A percentile compares a stretch with the other conserved stretches of the same genome.
Evolutionary conservation across 2,888 invertebrate genomes (phyloP).

Genomic region (Scrobipalpa atriplicella): DNA sequence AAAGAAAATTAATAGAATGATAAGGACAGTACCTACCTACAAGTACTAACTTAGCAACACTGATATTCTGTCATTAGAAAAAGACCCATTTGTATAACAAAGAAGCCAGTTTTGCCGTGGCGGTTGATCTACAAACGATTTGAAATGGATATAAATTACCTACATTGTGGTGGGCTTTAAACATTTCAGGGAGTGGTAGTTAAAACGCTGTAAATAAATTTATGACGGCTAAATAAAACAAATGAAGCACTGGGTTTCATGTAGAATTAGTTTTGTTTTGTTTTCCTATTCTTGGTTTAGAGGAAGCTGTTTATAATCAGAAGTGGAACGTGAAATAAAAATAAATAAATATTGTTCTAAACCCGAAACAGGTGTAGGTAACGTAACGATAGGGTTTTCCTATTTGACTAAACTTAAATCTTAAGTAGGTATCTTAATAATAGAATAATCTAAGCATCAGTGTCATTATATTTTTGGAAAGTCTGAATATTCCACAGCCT

Average conservation of each 20-base stretch:
- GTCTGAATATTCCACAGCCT: background rate
- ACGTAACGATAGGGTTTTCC: too few relatives aligned
- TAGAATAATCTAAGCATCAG: background rate
- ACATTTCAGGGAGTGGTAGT: background rate
- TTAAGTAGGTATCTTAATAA: too few relatives aligned
- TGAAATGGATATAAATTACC: background rate
- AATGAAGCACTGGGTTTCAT: background rate
- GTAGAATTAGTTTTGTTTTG: background rate
- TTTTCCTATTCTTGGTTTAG: slow-evolving; percentile 7
- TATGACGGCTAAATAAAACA: background rate
- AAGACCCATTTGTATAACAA: background rate
- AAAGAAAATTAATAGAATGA: too few relatives aligned
- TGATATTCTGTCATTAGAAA: too few relatives aligned
- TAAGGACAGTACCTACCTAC: too few relatives aligned
- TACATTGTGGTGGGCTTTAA: slow-evolving; percentile 8
- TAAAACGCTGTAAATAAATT: slow-evolving; percentile 2
- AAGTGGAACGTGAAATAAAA: too few relatives aligned
- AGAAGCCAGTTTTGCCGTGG: background rate
- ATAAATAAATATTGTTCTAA: too few relatives aligned
- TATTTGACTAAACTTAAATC: too few relatives aligned
- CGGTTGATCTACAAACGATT: background rate
- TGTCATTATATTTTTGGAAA: background rate
- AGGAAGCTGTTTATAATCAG: background rate
- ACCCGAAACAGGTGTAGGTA: too few relatives aligned
- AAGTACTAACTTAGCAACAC: too few relatives aligned